Evolutionary conservation across 2,113 vertebrate genomes (phyloP).

Genomic region (Casuarius casuarius): DNA sequence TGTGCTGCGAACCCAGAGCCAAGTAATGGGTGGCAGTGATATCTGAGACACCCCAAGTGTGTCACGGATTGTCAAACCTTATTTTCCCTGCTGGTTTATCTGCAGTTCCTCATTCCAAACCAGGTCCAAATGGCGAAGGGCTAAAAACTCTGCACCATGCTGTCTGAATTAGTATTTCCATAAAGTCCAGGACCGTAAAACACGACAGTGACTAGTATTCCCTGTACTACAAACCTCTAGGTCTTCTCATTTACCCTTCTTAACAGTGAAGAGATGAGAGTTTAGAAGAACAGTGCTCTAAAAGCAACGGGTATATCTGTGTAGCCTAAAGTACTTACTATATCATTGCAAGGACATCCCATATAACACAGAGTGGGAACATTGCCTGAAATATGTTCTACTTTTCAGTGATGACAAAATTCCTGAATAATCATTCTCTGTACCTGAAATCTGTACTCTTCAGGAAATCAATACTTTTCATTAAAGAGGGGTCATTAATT

Average conservation of each 20-base stretch:
- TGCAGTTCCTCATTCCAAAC: neutral
- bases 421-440: neutral
- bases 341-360: neutral
- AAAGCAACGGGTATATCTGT: neutral
- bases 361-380: neutral
- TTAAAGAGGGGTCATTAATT: neutral
- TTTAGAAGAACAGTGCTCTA: neutral
- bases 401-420: neutral
- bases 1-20: accelerated
- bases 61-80: neutral
- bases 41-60: neutral
- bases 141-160: neutral
- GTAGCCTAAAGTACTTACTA: neutral
- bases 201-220: neutral
- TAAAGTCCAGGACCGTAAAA: neutral
- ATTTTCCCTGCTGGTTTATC: neutral
- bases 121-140: neutral
- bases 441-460: neutral
- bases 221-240: neutral
- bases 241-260: neutral
- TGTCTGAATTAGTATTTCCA: neutral
- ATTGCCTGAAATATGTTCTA: neutral
- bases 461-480: conserved; percentile 14
- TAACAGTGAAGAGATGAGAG: neutral
- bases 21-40: neutral